These are phyloP conservation scores for Drosophila sp. DNA, from an alignment of 1,140 invertebrate genomes.

Conservation along the genomic window DNA sequence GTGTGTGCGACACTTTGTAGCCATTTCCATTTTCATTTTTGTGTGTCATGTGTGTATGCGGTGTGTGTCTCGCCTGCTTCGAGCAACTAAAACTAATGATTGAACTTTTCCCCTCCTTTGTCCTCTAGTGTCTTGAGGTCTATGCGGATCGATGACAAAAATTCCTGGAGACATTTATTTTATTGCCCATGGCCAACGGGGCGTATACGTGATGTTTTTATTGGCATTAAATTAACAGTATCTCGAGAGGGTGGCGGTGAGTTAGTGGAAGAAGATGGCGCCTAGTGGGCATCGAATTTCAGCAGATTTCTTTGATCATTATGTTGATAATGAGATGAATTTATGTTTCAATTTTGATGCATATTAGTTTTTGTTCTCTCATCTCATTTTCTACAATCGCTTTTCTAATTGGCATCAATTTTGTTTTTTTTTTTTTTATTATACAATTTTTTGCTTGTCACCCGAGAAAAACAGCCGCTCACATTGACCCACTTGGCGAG, in stretches of 20 bases:
- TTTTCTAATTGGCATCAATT: constrained; percentile 53
- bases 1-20: constrained; percentile 45
- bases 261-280: constrained; percentile 29
- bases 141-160: constrained; percentile 36
- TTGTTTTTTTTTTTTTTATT: neutral
- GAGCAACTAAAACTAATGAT: constrained; percentile 65
- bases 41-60: constrained; percentile 23
- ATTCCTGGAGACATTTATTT: constrained; percentile 51
- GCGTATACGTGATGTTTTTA: constrained; percentile 79
- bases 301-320: neutral
- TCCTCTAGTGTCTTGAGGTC: constrained; percentile 4
- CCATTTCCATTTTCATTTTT: constrained; percentile 29
- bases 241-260: neutral
- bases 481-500: constrained; percentile 72
- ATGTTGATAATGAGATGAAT: neutral
- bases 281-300: constrained; percentile 11
- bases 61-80: constrained; percentile 22
- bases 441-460: constrained; percentile 32
- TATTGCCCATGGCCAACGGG: constrained; percentile 59
- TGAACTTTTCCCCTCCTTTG: constrained; percentile 40
- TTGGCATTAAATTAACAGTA: constrained; percentile 72
- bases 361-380: constrained; percentile 1
- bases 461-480: constrained; percentile 37
- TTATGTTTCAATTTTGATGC: neutral
- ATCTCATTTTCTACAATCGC: constrained; percentile 16